A percentile compares a stretch with the other conserved stretches of the same genome.
These are phyloP conservation scores for Amblyraja radiata DNA, from an alignment of 2,797 vertebrate species.

Conservation along the genomic window DNA sequence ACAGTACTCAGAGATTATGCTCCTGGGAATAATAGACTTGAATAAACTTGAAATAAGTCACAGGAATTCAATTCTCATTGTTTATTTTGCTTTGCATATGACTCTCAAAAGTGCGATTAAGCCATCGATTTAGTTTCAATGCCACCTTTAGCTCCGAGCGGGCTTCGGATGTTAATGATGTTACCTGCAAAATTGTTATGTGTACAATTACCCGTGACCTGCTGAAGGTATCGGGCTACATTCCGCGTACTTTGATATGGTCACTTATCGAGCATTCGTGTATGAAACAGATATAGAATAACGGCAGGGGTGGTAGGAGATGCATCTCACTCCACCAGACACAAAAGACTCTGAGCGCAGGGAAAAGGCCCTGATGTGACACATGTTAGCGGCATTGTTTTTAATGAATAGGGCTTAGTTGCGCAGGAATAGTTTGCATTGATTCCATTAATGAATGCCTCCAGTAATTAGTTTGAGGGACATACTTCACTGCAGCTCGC, in stretches of 20 bases:
- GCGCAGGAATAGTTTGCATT: constrained; percentile 33
- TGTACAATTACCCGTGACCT: not conserved
- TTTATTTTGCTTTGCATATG: not conserved
- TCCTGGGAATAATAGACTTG: not conserved
- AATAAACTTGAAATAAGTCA: not conserved
- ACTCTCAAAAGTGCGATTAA: constrained; percentile 9
- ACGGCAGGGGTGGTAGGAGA: not conserved
- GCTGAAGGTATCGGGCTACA: not conserved
- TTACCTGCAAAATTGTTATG: not conserved
- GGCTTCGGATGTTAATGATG: constrained; percentile 1
- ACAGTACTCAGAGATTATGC: not conserved
- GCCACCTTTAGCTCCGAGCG: not conserved
- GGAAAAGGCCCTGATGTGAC: not conserved
- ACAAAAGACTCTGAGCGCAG: constrained; percentile 6
- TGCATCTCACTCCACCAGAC: not conserved
- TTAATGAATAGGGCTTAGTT: constrained; percentile 34
- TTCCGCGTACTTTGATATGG: not conserved
- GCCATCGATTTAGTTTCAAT: constrained; percentile 32
- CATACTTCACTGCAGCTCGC: constrained; percentile 34
- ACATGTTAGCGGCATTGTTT: constrained; percentile 17
- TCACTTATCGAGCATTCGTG: not conserved
- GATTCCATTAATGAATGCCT: constrained; percentile 38
- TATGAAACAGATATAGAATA: constrained; percentile 25
- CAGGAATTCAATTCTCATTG: not conserved
- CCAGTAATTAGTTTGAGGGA: constrained; percentile 37